Conservation (phyloP, 2,888 invertebrate genomes). For the Pelosia muscerda region DNA sequence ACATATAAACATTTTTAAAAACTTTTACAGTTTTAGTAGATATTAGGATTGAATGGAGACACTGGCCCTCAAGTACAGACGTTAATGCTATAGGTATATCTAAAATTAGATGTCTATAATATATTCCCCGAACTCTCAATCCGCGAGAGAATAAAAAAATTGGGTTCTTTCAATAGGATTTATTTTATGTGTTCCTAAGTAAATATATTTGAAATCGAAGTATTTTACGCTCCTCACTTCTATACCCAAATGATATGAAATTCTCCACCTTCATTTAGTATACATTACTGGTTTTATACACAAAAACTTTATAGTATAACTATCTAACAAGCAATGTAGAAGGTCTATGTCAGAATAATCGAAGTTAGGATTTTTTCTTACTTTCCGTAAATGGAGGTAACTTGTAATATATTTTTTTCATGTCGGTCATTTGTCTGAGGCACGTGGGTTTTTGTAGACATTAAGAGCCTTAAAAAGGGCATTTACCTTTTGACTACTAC, state of each 20-base stretch:
- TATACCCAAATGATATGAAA: background rate
- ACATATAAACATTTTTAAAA: too few species aligned
- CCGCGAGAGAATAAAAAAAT: conserved; percentile 42
- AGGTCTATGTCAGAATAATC: background rate
- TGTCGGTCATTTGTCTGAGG: conserved; percentile 73
- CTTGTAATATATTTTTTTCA: conserved; percentile 71
- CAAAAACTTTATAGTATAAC: background rate
- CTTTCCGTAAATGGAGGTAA: conserved; percentile 56
- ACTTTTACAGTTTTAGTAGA: too few species aligned
- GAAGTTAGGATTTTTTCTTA: background rate
- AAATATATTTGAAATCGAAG: conserved; percentile 69
- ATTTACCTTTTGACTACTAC: conserved; percentile 58
- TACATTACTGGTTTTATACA: conserved; percentile 8
- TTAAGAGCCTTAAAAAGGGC: conserved; percentile 73
- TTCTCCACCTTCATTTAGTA: background rate
- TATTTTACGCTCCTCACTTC: conserved; percentile 49
- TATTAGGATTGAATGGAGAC: too few species aligned
- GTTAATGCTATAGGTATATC: too few species aligned
- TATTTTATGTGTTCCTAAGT: conserved; percentile 65
- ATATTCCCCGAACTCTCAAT: background rate
- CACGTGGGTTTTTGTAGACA: conserved; percentile 76
- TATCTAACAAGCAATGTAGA: conserved; percentile 14
- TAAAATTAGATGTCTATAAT: background rate
- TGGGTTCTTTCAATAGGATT: conserved; percentile 60
- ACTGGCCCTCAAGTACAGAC: too few species aligned